Conservation (phyloP, 2,888 invertebrate genomes). For the Noctuana brunneofusca region DNA sequence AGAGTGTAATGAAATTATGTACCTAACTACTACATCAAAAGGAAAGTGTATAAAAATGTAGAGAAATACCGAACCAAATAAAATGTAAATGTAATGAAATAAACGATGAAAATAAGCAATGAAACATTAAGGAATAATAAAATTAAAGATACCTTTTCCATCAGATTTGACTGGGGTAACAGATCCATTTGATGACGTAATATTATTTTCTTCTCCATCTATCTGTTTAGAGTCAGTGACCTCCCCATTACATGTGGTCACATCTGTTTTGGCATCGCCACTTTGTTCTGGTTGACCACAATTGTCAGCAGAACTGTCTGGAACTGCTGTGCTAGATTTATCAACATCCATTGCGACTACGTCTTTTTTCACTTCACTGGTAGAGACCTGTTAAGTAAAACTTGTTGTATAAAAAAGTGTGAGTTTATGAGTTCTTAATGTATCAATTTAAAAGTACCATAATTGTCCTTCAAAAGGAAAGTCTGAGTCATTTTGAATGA, state of each 20-base stretch:
- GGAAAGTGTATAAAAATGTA: background rate
- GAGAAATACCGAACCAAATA: background rate
- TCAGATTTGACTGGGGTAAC: slow-evolving; percentile 62
- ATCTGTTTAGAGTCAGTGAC: slow-evolving; percentile 71
- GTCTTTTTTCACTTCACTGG: slow-evolving; percentile 64
- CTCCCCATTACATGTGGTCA: slow-evolving; percentile 67
- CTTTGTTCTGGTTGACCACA: slow-evolving; percentile 71
- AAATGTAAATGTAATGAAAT: background rate
- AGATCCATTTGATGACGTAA: slow-evolving; percentile 80
- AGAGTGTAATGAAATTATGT: too few species aligned
- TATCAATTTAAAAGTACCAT: too few species aligned
- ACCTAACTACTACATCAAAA: background rate
- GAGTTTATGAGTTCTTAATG: background rate
- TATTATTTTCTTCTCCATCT: slow-evolving; percentile 69
- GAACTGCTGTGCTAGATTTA: slow-evolving; percentile 58
- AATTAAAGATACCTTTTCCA: slow-evolving; percentile 61
- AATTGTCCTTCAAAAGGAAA: too few species aligned
- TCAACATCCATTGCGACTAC: slow-evolving; percentile 54
- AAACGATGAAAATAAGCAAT: background rate
- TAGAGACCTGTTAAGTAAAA: slow-evolving; percentile 63
- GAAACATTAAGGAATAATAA: background rate
- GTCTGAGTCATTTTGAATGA: too few species aligned
- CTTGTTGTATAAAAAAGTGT: background rate
- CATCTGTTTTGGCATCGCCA: slow-evolving; percentile 51
- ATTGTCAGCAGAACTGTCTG: slow-evolving; percentile 77